Evolutionary conservation across 2,113 vertebrate species (phyloP), one percentile per base, ranked within the genome.

Genomic region (Phalacrocorax pelagicus): DNA sequence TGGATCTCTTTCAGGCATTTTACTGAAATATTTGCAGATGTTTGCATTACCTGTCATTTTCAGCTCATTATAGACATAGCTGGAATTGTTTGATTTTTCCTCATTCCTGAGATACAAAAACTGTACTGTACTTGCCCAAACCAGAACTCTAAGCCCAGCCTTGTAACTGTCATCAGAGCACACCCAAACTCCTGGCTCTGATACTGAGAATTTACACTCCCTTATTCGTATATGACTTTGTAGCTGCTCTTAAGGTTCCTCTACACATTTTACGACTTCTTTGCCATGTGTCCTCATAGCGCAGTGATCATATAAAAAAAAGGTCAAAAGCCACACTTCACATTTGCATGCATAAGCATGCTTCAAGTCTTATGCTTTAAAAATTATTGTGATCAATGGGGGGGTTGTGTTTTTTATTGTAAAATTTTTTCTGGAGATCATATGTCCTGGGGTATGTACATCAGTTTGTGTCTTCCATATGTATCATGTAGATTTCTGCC

Each of bases 171-270:
- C 52, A 18, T 15, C 44, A 61, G 49, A 86, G 34, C 63, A 51
- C 23, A 29, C 23, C 21, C 34, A 15, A 30, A 8, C 18, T 74
- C 11, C n/a, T 27, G 61, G 11, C 61, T 71, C 52, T 57, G 54
- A 18, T 26, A 29, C 46, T 30, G 22, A 70, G 49, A 51, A 8
- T 55, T 95, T 42, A 7, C 23, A 10, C 5, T 57, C 10, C 29
- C 15, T 34, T 51, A 14, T 24, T 8, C 2, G 0, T 30, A 5
- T 0, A 0, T 0, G 2, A 18, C 57, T 72, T 75, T 32, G 12
- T 44, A 42, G 0, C 20, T 11, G 30, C 47, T 77, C 11, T 15
- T 36, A 8, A 67, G 66, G 23, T 61, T 63, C 18, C 26, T 85
- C 9, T 46, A 29, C 26, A 10, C 2, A 5, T n/a, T 20, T 49